Evolutionary conservation across 2,113 vertebrate genomes (phyloP).

Genomic region (Melanerpes aurifrons): DNA sequence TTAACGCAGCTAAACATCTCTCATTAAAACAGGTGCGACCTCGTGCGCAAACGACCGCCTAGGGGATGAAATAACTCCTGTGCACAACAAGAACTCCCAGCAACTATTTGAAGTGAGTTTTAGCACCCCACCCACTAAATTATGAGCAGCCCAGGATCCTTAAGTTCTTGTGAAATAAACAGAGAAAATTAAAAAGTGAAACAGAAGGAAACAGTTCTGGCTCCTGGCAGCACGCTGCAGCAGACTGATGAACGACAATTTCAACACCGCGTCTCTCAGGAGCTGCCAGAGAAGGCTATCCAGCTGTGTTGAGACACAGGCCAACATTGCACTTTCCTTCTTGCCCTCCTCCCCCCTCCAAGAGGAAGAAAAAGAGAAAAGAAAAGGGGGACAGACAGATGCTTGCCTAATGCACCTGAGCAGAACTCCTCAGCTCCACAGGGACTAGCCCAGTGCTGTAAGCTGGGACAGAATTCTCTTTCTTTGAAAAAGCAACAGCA

Average conservation of each 20-base stretch:
- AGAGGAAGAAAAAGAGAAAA: neutral
- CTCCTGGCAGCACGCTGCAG: neutral
- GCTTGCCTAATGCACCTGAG: neutral
- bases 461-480: neutral
- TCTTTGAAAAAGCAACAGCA: neutral
- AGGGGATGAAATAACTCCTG: constrained; percentile 62
- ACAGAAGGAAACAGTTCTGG: constrained; percentile 27
- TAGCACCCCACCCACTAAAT: constrained; percentile 54
- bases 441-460: neutral
- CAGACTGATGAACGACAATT: neutral
- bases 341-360: neutral
- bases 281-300: neutral
- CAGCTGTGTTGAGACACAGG: neutral
- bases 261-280: neutral
- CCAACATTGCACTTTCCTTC: neutral
- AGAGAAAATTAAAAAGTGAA: constrained; percentile 62
- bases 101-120: constrained; percentile 48
- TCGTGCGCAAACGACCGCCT: constrained; percentile 37
- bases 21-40: constrained; percentile 56
- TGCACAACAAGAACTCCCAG: constrained; percentile 3
- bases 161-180: constrained; percentile 44
- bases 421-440: neutral
- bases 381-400: neutral
- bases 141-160: constrained; percentile 7
- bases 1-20: constrained; percentile 42